Base-by-base conservation (phyloP, 2,888 invertebrate species). In the Drosophila helvetica region DNA sequence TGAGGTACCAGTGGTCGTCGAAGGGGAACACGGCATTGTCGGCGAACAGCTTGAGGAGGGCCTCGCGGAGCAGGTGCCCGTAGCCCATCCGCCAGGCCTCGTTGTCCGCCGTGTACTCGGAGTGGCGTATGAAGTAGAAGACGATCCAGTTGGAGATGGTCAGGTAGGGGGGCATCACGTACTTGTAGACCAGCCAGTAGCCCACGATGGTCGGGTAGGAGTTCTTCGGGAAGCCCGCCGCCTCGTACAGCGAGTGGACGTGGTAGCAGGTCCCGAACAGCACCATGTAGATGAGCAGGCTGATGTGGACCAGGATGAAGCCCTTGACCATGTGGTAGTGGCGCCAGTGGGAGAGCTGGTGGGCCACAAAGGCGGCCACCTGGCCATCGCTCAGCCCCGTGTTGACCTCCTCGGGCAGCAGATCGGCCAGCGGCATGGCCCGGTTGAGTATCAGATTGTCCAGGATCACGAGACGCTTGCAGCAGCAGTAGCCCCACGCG, bases 171-270 rank as follows among this genome's bases (percentile, higher is more conserved):
- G 77, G 74, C 81, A 85, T 71, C 1, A 81, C 59, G 25, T 84
- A 85, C 46, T 81, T 84, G 17, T 78, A 87, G 0, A 81, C 76
- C 54, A 85, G 53, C 75, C 78, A 88, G 25, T 84, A 84, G n/a
- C 79, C 79, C 6, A 75, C 65, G 2, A 78, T 67, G 1, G 42
- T 51, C 0, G 85, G 85, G 60, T 77, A 77, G 10, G 56, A 69
- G 0, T 8, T 0, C 0, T 22, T 4, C 0, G 67, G n/a, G 6
- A 85, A 85, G 0, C 89, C 89, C 0, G 79, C 75, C 1, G 86
- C 75, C 30, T 62, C 42, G 15, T 68, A 85, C n/a, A 85, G 18
- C 0, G 48, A 33, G 0, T 9, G 0, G 3, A 54, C 15, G 0
- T 33, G 51, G 22, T 79, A 75, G 43, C 52, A 56, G 15, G 12